Evolutionary conservation across 2,113 vertebrate genomes (phyloP), one percentile per base, ranked within the genome.

Genomic region (Maccullochella peelii): DNA sequence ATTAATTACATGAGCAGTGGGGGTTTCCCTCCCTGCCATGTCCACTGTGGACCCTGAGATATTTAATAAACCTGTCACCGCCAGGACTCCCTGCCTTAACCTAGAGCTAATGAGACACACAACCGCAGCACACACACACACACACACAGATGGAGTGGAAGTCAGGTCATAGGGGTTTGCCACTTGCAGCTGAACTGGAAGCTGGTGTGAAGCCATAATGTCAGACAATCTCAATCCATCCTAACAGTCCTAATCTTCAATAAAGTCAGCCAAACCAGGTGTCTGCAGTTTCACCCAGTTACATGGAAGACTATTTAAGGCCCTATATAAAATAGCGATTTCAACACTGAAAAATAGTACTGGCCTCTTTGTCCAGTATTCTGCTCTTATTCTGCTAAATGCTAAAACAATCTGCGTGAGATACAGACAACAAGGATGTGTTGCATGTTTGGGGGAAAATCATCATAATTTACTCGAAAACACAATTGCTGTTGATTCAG

Each of bases 21-120:
- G 91, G 91, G 93, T 71, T 87, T 91, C 86, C 86, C 86, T 89
- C 85, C 91, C 90, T 86, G 91, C 90, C 80, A 86, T 87, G 85
- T 89, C 86, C 86, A 87, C 90, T 85, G 85, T 88, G 86, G 78
- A 75, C 81, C 72, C 71, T 74, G 86, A 82, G 88, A 92, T 93
- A 93, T 95, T 93, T 95, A 95, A 94, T 93, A 93, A 95, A 94
- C 85, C 91, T 92, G 93, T 94, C 93, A 94, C 79, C 63, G 27
- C 69, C 75, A 87, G 84, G 89, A 89, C 90, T 84, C 82, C 84
- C 86, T 44, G 82, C 79, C 88, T 86, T 88, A 85, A 93, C 87
- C 87, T 52, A 49, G 73, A 76, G 73, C 88, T 92, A 91, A 93
- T 92, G 85, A 93, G 80, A 93, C 84, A 88, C 89, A 78, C 77